Percentiles rank a stretch among this genome's conserved stretches.
Evolutionary conservation across 2,888 invertebrate genomes (phyloP).

Genomic region (Microctonus brassicae): DNA sequence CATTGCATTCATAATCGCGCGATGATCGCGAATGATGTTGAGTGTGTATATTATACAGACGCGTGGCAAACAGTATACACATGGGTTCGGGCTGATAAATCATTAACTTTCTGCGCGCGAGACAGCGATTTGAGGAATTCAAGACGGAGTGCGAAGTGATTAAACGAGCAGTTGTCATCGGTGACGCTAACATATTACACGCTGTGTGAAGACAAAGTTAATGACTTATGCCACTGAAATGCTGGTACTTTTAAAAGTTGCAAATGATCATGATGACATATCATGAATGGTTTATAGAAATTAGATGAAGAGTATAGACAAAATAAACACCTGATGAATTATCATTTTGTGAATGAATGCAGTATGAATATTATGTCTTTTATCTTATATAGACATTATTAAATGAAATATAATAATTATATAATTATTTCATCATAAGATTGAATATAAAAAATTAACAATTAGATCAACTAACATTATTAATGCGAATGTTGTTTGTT

Average conservation of each 20-base stretch:
- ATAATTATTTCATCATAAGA: neutral
- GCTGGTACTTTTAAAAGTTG: constrained; percentile 23
- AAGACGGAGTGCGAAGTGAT: constrained; percentile 60
- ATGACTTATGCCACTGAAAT: constrained; percentile 39
- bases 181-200: constrained; percentile 46
- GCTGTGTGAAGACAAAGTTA: constrained; percentile 39
- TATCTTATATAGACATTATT: too few relatives aligned
- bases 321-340: neutral
- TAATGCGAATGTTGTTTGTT: constrained; percentile 17
- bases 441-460: neutral
- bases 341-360: neutral
- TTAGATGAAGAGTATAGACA: neutral
- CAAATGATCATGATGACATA: constrained; percentile 21
- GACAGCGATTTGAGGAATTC: constrained; percentile 48
- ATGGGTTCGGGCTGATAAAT: constrained; percentile 40
- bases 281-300: neutral
- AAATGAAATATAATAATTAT: neutral
- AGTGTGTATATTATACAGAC: constrained; percentile 7
- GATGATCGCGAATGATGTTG: constrained; percentile 9
- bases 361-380: neutral
- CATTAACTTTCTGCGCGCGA: constrained; percentile 44
- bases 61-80: constrained; percentile 24
- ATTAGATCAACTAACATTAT: neutral
- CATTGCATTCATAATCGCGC: neutral
- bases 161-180: constrained; percentile 63